A percentile compares a stretch with the other conserved stretches of the same genome.
phyloP scores from a whole-genome alignment of 2,888 invertebrate species.

The Thumatha senex region DNA sequence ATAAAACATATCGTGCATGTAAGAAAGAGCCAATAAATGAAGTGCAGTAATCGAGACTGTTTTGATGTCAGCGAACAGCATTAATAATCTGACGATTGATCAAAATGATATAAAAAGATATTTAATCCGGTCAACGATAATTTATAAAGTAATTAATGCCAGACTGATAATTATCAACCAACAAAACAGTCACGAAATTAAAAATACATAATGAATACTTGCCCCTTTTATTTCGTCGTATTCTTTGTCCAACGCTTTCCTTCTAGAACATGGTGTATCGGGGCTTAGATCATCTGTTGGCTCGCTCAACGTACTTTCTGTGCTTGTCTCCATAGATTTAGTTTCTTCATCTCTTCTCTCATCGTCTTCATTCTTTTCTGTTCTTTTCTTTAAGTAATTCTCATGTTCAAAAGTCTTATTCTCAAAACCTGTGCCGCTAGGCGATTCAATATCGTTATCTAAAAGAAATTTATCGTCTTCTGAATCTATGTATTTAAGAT shows the following conservation, averaged over 20 bases:
- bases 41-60: constrained; percentile 22
- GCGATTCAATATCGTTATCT: constrained; percentile 75
- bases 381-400: constrained; percentile 72
- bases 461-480: constrained; percentile 64
- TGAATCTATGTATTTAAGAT: constrained; percentile 69
- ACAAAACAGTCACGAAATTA: constrained; percentile 25
- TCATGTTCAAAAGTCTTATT: constrained; percentile 78
- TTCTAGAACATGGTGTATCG: constrained; percentile 65
- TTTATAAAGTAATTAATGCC: no score
- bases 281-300: constrained; percentile 69
- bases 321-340: constrained; percentile 76
- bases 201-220: constrained; percentile 50
- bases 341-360: constrained; percentile 55
- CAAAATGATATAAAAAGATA: neutral
- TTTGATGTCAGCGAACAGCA: constrained; percentile 11
- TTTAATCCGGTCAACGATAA: neutral
- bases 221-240: constrained; percentile 70
- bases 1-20: constrained; percentile 22
- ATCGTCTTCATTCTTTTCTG: constrained; percentile 62
- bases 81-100: neutral
- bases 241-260: constrained; percentile 65
- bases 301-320: constrained; percentile 74
- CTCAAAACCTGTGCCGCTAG: constrained; percentile 76
- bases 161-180: neutral
- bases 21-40: constrained; percentile 48